Conservation (phyloP, 1,140 invertebrate species). For the Babylonia areolata region DNA sequence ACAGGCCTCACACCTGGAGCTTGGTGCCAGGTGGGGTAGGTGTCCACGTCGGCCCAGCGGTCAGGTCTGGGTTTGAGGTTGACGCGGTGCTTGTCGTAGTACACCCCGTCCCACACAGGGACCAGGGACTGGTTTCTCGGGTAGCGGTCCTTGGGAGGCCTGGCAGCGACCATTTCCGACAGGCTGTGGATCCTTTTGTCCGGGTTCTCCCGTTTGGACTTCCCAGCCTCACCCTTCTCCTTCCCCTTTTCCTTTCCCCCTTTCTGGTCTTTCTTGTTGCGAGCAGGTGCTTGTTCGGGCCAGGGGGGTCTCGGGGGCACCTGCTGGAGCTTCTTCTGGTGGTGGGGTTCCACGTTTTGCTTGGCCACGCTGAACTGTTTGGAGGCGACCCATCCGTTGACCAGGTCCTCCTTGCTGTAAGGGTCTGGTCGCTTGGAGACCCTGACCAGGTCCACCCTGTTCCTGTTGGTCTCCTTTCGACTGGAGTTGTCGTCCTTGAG, state of each 20-base stretch:
- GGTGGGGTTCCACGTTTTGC: slow-evolving; percentile 5
- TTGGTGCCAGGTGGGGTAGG: not conserved
- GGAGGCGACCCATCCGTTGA: slow-evolving; percentile 36
- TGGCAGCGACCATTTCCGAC: not conserved
- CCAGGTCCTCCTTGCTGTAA: slow-evolving; percentile 20
- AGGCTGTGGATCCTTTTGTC: not conserved
- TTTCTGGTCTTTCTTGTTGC: not conserved
- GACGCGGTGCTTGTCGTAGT: not conserved
- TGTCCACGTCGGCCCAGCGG: not conserved
- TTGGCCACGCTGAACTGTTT: not conserved
- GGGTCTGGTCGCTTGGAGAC: slow-evolving; percentile 6
- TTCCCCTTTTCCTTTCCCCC: not conserved
- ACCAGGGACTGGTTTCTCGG: not conserved
- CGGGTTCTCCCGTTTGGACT: not conserved
- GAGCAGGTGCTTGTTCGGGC: not conserved
- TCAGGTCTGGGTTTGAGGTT: not conserved
- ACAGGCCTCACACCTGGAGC: not conserved
- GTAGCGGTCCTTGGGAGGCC: not conserved
- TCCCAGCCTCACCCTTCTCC: not conserved
- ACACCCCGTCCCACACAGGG: not conserved
- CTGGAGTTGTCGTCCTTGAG: not conserved
- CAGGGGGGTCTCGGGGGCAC: not conserved
- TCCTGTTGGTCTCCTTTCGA: not conserved
- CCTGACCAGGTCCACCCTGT: slow-evolving; percentile 17
- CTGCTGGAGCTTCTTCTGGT: not conserved